Evolutionary conservation across 1,140 invertebrate genomes (phyloP).

Genomic region (Druon quercuslanigerum): DNA sequence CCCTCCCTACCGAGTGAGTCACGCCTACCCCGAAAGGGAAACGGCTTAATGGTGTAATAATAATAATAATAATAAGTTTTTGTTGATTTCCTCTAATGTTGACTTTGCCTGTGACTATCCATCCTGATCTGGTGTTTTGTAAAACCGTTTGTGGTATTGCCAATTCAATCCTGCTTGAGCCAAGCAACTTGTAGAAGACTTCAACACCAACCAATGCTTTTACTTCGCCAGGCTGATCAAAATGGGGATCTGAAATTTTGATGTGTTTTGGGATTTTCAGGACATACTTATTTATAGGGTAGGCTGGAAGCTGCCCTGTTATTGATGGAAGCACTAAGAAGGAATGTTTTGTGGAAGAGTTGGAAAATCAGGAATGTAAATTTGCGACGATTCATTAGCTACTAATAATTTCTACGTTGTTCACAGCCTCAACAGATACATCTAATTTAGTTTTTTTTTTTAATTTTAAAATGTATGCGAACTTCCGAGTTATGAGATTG

Average conservation of each 20-base stretch:
- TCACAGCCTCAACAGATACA: no score
- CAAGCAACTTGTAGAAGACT: constrained; percentile 32
- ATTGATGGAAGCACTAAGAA: constrained; percentile 26
- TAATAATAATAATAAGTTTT: not conserved
- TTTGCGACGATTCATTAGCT: constrained; percentile 2
- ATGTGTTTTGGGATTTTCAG: constrained; percentile 32
- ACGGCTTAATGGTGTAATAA: no score
- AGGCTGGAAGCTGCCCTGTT: constrained; percentile 8
- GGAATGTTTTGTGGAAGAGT: not conserved
- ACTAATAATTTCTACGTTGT: not conserved
- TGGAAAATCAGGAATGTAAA: constrained; percentile 8
- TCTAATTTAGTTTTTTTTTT: not conserved
- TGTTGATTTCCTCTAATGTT: not conserved
- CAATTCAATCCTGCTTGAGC: constrained; percentile 31
- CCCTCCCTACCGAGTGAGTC: no score
- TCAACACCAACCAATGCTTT: constrained; percentile 30
- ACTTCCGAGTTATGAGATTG: constrained; percentile 35
- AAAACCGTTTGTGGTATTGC: constrained; percentile 14
- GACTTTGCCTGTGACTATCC: constrained; percentile 6
- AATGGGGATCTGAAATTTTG: not conserved
- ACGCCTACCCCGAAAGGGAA: no score
- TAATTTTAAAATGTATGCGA: constrained; percentile 35
- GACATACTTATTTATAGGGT: not conserved
- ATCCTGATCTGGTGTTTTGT: constrained; percentile 14
- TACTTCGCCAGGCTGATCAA: not conserved